Base-by-base conservation (phyloP, 2,797 vertebrate species). In the Coregonus ussuriensis region DNA sequence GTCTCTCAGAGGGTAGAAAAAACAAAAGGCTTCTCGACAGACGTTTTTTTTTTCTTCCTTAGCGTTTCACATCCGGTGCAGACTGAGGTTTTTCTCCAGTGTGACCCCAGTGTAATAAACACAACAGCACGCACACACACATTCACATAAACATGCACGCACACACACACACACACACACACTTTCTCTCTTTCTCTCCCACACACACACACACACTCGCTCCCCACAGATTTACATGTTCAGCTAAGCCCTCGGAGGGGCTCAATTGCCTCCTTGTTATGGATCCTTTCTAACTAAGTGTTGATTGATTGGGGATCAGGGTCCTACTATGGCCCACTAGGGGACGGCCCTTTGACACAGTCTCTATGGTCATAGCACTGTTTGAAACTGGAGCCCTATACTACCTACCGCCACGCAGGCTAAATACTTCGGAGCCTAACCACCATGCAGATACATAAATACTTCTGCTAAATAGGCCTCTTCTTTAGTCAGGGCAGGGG, bases 261-360 rank as follows among this genome's bases (percentile, higher is more conserved):
- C 87, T 88, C 88, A 91, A 89, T 93, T 88, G 87, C 87, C 83
- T 11, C 81, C 88, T 86, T 92, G 93, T 92, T 93, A 88, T 89
- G 87, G 85, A 90, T 92, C 91, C 86, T 85, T 90, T 93, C 92
- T 93, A 93, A 91, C 88, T 11, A 75, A 53, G 92, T 88, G 93
- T 89, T 94, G 94, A 95, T 93, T 93, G 94, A 95, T 93, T 93
- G 88, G 90, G 88, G 90, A 93, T 92, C 87, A 82, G 89, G 76
- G 85, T 79, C 88, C 81, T 93, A 92, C 93, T 93, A 95, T 92
- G 90, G 86, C 89, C 87, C 92, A 88, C 89, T 16, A 1, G 93
- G 92, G 94, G 93, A 81, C 0, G 77, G 89, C 86, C 93, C 93
- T 93, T 93, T 94, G 92, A 92, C 92, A 91, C 33, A 74, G 84